Base-by-base conservation (phyloP, 2,113 vertebrate species). In the Nicator chloris region DNA sequence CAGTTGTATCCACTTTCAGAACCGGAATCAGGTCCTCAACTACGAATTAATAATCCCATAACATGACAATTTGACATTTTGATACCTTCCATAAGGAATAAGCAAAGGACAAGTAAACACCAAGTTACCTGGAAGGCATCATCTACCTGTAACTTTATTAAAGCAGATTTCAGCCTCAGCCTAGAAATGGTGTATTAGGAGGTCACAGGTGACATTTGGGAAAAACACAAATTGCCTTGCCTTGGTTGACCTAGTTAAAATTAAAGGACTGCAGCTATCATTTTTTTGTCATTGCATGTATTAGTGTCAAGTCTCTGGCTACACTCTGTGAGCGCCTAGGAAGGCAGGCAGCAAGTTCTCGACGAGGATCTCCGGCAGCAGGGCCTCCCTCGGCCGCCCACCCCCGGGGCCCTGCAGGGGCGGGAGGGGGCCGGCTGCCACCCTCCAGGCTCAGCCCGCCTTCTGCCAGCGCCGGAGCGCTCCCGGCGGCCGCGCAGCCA, bases 211-310 rank as follows among this genome's bases (percentile, higher is more conserved):
- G 68, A 70, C 76, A 42, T 44, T 4, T 50, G 47, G 64, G 44
- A 53, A 69, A 40, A 70, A 9, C 61, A 35, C 31, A 13, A 31
- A 50, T 6, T 21, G 69, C 87, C 13, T 63, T 40, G 49, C 87
- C 39, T 71, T 4, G 53, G 27, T 1, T 89, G 94, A 91, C 91
- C 96, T 37, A 88, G 54, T 89, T 91, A 82, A 82, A 90, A 92
- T 30, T 21, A 66, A 83, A 66, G 72, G 60, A 66, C 80, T 23
- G 60, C 82, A 49, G 85, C 88, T 72, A 81, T 33, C 10, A 11
- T n/a, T 77, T 78, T 76, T 69, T 49, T 22, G 33, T 15, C 83
- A 28, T 2, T 3, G 54, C 20, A 1, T 6, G 39, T 30, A 20
- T 13, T 7, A 26, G 31, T 2, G 54, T 27, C 69, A 8, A 19